Base-by-base conservation (phyloP, 2,888 invertebrate genomes). In the Hermaeophaga mercurialis region DNA sequence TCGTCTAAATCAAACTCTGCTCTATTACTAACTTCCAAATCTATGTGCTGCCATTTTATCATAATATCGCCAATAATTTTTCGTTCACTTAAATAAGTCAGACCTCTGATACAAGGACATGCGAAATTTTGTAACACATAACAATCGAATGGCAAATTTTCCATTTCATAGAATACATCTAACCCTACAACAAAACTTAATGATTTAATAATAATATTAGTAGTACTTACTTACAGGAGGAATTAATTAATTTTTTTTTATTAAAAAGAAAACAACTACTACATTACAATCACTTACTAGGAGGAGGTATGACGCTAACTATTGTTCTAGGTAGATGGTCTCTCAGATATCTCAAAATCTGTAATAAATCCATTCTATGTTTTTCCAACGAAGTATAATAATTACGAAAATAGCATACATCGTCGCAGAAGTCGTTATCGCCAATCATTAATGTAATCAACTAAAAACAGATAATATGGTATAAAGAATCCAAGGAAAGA, bases 301-400 rank as follows among this genome's bases (percentile, higher is more conserved):
- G 82, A 0, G 82, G 72, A 12, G 81, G 73, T 17, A 84, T 74
- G 9, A 87, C 62, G 62, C 82, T 82, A 0, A 87, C 79, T 41
- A 86, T 76, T 0, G 85, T 81, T 41, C 84, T 78, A 1, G 86
- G 86, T 58, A 87, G 74, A 73, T 84, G 80, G 48, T 84, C 80
- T 46, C 81, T 77, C 1, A 87, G 69, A 33, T 75, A 79, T 26
- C 82, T 76, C 9, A 86, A 73, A 1, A 80, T 74, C 46, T 76
- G 62, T 0, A 82, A 18, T 62, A 86, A 69, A 59, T 85, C 79
- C 34, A 68, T 62, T 44, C 78, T 79, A 63, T 85, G 85, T 33
- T 72, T 73, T 11, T 78, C 69, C 0, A 84, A 62, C 1, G 76
- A 63, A 15, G 71, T 65, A 67, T 79, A 75, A 0, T 79, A 76